Base-by-base conservation (phyloP, 2,888 invertebrate species). In the Ornithoptera priamus region DNA sequence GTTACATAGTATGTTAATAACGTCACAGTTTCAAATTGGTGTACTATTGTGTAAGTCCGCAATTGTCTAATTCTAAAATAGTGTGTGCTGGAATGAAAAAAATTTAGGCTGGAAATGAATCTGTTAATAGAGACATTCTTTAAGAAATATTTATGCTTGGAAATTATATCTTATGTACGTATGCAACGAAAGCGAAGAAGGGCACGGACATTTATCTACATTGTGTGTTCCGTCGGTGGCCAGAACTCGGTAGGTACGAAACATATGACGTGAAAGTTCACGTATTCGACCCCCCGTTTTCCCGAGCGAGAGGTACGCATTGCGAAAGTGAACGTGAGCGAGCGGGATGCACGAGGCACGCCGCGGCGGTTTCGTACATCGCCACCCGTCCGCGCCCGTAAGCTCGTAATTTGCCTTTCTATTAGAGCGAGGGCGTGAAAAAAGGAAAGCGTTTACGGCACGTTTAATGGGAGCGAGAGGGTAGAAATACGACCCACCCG, bases 401-500 rank as follows among this genome's bases (percentile, higher is more conserved):
- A 92, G 91, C 92, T 92, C 92, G 92, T 92, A 92, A 92, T 92
- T 92, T 92, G 92, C 92, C 92, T 92, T 92, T 92, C 92, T 92
- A 92, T 92, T 92, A 92, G 90, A 92, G 87, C 84, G 91, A 92
- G 92, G 92, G 92, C 92, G 92, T 92, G 92, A 92, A 92, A 92
- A 92, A 92, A 92, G 92, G 92, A 92, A 92, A 92, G 92, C 92
- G 90, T 92, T 92, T 92, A 92, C 92, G 92, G 92, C 78, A 89
- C 91, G 92, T 90, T 92, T 92, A 92, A 92, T 92, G 91, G 86
- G 92, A 92, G 92, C 76, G 92, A 92, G 87, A 90, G 91, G 92
- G 92, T 92, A 91, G 92, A 92, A 91, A 92, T 92, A 92, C 89
- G 87, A 85, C 87, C 30, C 90, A 80, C 89, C 91, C 85, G 89